Evolutionary conservation across 2,888 invertebrate genomes (phyloP).

Genomic region (Drosophila algonquin): DNA sequence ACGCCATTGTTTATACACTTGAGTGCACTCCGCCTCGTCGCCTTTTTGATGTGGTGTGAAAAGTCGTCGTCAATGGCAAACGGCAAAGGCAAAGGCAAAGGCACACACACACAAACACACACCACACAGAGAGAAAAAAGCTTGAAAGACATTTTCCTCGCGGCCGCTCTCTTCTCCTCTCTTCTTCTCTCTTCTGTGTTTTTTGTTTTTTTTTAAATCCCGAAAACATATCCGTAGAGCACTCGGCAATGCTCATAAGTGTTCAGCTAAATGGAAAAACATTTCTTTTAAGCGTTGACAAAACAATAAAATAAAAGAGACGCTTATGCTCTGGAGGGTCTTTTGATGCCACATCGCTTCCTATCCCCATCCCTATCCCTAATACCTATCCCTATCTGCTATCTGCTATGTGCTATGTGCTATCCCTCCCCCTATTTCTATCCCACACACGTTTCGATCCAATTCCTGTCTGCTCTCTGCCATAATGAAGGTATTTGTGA

Average conservation of each 20-base stretch:
- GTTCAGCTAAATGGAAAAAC: slow-evolving; percentile 79
- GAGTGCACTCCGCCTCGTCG: slow-evolving; percentile 72
- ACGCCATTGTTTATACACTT: slow-evolving; percentile 78
- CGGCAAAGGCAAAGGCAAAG: slow-evolving; percentile 28
- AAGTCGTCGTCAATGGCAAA: slow-evolving; percentile 59
- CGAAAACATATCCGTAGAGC: slow-evolving; percentile 59
- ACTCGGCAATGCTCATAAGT: slow-evolving; percentile 72
- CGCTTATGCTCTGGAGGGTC: slow-evolving; percentile 63
- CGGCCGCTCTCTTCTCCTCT: slow-evolving; percentile 16
- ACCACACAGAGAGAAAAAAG: slow-evolving; percentile 17
- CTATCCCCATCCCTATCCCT: not conserved
- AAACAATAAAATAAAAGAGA: slow-evolving; percentile 76
- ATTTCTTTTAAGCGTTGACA: slow-evolving; percentile 78
- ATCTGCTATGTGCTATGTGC: too few relatives aligned
- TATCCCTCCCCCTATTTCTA: too few relatives aligned
- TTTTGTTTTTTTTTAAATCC: slow-evolving; percentile 38
- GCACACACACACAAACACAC: slow-evolving; percentile 8
- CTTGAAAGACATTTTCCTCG: slow-evolving; percentile 58
- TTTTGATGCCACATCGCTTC: slow-evolving; percentile 27
- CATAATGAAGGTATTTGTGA: slow-evolving; percentile 72
- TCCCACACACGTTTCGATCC: slow-evolving; percentile 49
- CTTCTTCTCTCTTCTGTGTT: not conserved
- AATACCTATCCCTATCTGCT: too few relatives aligned
- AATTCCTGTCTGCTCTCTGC: slow-evolving; percentile 26
- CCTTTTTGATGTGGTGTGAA: slow-evolving; percentile 79